Evolutionary conservation across 2,888 invertebrate genomes (phyloP), one percentile per base, ranked within the genome.

Genomic region (Argyresthia albistria): DNA sequence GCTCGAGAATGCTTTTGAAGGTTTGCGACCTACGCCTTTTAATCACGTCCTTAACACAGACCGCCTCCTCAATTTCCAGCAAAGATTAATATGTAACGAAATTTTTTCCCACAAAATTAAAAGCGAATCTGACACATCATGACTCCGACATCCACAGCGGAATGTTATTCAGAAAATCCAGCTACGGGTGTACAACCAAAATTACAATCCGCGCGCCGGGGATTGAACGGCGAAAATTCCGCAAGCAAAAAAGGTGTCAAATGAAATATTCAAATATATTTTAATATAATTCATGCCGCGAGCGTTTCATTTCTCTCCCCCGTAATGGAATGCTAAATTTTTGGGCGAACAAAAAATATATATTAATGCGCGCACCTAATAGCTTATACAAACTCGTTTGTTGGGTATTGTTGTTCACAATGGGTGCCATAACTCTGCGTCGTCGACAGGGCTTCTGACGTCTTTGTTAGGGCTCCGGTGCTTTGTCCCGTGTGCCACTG

Each of bases 231-330:
- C 52, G 51, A 43, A 76, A 84, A 84, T 82, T 80, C 80, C 82
- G 66, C 76, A 72, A 76, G 80, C 79, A 80, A 86, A 84, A 86
- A 86, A 86, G 87, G 87, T 87, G 87, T 87, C 87, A 87, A 87
- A 87, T 87, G 87, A 87, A 87, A 87, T 87, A 87, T 87, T 87
- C 87, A 87, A 87, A 87, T 87, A 86, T 87, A 87, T 87, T 87
- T 86, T 87, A 87, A 87, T 87, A 87, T 87, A 87, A 87, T 87
- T 87, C 87, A 87, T 86, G 84, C 86, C 81, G 86, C 87, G 83
- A 83, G 86, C 84, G 83, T 87, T 87, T 84, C 86, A 87, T 87
- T 86, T 86, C 87, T 83, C 84, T 84, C 86, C 87, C 87, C 78
- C 79, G 84, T 87, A 87, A 87, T 86, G 87, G 87, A 87, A 87